A percentile compares a stretch with the other conserved stretches of the same genome.
Conservation (phyloP, 2,113 vertebrate species). For the Conger conger region DNA sequence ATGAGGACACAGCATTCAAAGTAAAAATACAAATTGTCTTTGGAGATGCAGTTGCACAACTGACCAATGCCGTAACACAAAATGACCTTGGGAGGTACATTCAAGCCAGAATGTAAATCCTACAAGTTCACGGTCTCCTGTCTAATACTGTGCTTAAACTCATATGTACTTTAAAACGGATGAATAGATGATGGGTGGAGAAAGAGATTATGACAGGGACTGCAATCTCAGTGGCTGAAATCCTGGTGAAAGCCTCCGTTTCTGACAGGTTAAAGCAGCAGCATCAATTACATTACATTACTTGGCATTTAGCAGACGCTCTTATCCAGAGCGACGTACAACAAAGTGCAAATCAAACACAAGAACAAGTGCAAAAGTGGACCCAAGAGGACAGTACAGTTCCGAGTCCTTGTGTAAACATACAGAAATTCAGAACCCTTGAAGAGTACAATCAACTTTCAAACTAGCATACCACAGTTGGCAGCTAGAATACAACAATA, state of each 20-base stretch:
- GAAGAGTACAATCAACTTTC: too few species aligned
- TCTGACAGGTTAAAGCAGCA: neutral
- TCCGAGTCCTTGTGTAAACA: too few species aligned
- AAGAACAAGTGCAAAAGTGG: too few species aligned
- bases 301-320: too few species aligned
- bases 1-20: neutral
- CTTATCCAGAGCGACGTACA: too few species aligned
- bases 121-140: neutral
- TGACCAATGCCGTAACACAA: neutral
- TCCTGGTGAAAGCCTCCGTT: neutral
- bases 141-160: neutral
- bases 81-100: neutral
- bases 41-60: neutral
- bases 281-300: neutral
- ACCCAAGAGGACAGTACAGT: too few species aligned
- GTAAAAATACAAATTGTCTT: neutral
- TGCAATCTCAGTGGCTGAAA: neutral
- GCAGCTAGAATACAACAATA: too few species aligned
- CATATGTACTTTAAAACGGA: neutral
- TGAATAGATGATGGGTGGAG: slow-evolving; percentile 10
- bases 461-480: too few species aligned
- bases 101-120: neutral
- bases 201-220: slow-evolving; percentile 10
- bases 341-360: too few species aligned
- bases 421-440: too few species aligned